A percentile compares a stretch with the other conserved stretches of the same genome.
Evolutionary conservation across 2,888 invertebrate species (phyloP).

Genomic region (Torymus auratus): DNA sequence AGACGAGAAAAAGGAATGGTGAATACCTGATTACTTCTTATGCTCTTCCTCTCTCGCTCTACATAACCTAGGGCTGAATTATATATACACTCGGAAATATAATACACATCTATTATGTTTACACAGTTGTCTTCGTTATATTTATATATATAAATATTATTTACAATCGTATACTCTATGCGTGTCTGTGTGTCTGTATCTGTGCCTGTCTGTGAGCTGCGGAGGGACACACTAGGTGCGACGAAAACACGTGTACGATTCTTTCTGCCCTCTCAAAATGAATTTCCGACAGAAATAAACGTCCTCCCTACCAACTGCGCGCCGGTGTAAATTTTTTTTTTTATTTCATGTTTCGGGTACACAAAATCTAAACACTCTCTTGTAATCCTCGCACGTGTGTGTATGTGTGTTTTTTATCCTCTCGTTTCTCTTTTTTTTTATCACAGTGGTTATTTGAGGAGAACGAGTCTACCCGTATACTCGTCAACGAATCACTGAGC

Average conservation of each 20-base stretch:
- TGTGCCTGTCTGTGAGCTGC: too few species aligned
- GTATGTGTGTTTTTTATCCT: too few species aligned
- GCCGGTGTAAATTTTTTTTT: not conserved
- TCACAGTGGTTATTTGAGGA: constrained; percentile 71
- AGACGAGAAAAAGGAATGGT: constrained; percentile 25
- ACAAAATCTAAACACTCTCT: constrained; percentile 53
- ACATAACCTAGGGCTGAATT: not conserved
- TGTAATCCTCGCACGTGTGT: constrained; percentile 50
- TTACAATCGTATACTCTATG: constrained; percentile 60
- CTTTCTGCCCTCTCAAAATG: constrained; percentile 15
- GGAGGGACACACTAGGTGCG: not conserved
- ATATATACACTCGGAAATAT: constrained; percentile 59
- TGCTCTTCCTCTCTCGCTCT: too few species aligned
- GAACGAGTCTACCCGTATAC: constrained; percentile 67
- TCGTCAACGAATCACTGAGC: constrained; percentile 66
- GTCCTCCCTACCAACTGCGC: constrained; percentile 21
- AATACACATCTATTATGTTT: constrained; percentile 61
- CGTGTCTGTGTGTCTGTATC: too few species aligned
- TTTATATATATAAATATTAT: constrained; percentile 61
- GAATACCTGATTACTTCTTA: constrained; percentile 21
- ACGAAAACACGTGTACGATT: not conserved
- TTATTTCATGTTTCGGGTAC: not conserved
- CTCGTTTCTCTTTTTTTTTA: constrained; percentile 57
- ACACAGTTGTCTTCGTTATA: constrained; percentile 50
- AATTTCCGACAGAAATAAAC: constrained; percentile 11